These are phyloP conservation scores for Hoplias malabaricus DNA, from an alignment of 2,113 vertebrate genomes.

Conservation along the genomic window DNA sequence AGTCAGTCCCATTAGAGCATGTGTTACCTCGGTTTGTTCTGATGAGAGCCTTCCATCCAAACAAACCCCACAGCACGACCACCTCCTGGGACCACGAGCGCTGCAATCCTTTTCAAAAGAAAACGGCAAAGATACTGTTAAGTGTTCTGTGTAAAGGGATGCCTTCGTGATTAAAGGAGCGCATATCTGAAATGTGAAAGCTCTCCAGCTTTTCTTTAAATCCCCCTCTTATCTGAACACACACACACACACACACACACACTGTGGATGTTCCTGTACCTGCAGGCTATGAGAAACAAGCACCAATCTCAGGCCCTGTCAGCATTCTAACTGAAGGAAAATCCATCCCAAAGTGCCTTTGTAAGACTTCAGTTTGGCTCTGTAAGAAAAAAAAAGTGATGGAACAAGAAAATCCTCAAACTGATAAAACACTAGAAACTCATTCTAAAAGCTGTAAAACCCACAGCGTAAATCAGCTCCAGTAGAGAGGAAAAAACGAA, in stretches of 20 bases:
- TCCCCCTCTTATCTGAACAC: not conserved
- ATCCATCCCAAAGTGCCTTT: constrained; percentile 32
- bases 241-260: not conserved
- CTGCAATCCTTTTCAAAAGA: constrained; percentile 24
- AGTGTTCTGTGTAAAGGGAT: constrained; percentile 38
- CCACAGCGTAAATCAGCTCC: not conserved
- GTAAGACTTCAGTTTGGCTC: constrained; percentile 7
- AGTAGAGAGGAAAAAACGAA: not conserved
- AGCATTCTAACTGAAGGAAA: constrained; percentile 28
- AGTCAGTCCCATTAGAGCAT: constrained; percentile 21
- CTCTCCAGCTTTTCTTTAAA: not conserved
- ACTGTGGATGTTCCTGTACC: not conserved
- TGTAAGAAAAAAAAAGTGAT: not conserved
- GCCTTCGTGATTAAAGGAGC: constrained; percentile 31
- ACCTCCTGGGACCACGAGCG: constrained; percentile 12
- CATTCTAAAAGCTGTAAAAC: not conserved
- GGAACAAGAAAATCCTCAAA: not conserved
- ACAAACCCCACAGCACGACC: not conserved
- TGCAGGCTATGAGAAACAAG: not conserved
- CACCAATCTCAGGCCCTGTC: constrained; percentile 4
- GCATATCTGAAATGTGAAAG: constrained; percentile 4
- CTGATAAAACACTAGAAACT: not conserved
- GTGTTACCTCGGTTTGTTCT: constrained; percentile 12
- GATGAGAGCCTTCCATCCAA: not conserved
- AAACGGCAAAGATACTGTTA: not conserved